Base-by-base conservation (phyloP, 2,888 invertebrate species). In the Sthenelais limicola region DNA sequence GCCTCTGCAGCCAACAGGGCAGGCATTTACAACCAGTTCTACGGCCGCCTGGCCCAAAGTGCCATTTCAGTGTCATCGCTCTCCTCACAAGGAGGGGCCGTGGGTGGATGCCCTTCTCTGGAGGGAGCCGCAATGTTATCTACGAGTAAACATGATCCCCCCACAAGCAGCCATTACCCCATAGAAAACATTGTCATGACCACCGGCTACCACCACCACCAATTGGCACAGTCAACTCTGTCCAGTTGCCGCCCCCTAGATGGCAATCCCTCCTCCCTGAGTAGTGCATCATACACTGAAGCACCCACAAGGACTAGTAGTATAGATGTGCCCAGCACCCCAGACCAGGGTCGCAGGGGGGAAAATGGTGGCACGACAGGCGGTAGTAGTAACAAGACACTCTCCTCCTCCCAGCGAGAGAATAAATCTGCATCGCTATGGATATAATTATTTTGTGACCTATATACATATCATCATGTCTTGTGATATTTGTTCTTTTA, bases 11-110 rank as follows among this genome's bases (percentile, higher is more conserved):
- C n/a, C n/a, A n/a, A n/a, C n/a, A n/a, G n/a, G n/a, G n/a, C n/a
- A n/a, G 62, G 62, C 62, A 62, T 62, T 43, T 62, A 62, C 62
- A 62, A 62, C 62, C 38, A 33, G 21, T 62, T 62, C 38, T 62
- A 62, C 38, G 28, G 38, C 2, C 62, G 43, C 62, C 38, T 38
- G 12, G 38, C 35, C 38, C n/a, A n/a, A n/a, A 43, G 38, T 12
- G 62, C 62, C 62, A 62, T 62, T 24, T 62, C 62, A 35, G 43
- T 62, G 62, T 62, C 62, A 21, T 62, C 62, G 38, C 38, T 62
- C 1, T 38, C 38, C 38, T 62, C 62, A n/a, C 62, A 62, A 21
- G 62, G 62, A 1, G 62, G 62, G 3, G 62, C 62, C 9, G 62
- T 62, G n/a, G 62, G 62, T 3, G 62, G 62, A 24, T n/a, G n/a